Evolutionary conservation across 1,140 invertebrate species (phyloP), one percentile per base, ranked within the genome.

Genomic region (Muscidifurax raptorellus): DNA sequence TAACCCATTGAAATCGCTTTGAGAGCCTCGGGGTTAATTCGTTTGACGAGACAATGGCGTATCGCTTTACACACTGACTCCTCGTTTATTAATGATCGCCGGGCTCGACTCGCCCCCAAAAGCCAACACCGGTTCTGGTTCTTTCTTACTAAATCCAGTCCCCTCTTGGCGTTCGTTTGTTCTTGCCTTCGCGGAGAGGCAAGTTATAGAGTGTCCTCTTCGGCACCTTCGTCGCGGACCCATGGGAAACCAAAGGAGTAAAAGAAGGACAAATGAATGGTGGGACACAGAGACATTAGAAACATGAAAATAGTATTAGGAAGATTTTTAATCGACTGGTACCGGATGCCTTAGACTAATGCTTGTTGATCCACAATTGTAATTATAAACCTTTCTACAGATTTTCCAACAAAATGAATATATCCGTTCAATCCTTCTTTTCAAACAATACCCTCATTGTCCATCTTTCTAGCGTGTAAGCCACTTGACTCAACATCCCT

Each of bases 41-140:
- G 87, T 90, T 87, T 87, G 83, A 86, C 80, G 88, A 90, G 84
- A 90, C 90, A 91, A 91, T 91, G 88, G 87, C 86, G 85, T 86
- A 90, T 91, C 88, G 87, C 85, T 91, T 87, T 89, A 90, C 88
- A 90, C 86, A 85, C 85, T 89, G 87, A 88, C 85, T 90, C 78
- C 83, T 87, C 87, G 89, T 91, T 91, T 92, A 91, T 91, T 91
- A 91, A 91, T 92, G 91, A 92, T 91, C 83, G 59, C 83, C 84
- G 36, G 82, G 66, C 82, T 32, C 71, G 66, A 67, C 83, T 44
- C 75, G 66, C 76, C 72, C 80, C 78, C 84, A 82, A 87, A 86
- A 86, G 84, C 84, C 86, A 85, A 87, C 85, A 87, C 85, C 83
- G 85, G 71, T 83, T 84, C 83, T 84, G 22, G 59, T 67, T 67